Conservation (phyloP, 2,888 invertebrate species). For the Stenichneumon culpator region DNA sequence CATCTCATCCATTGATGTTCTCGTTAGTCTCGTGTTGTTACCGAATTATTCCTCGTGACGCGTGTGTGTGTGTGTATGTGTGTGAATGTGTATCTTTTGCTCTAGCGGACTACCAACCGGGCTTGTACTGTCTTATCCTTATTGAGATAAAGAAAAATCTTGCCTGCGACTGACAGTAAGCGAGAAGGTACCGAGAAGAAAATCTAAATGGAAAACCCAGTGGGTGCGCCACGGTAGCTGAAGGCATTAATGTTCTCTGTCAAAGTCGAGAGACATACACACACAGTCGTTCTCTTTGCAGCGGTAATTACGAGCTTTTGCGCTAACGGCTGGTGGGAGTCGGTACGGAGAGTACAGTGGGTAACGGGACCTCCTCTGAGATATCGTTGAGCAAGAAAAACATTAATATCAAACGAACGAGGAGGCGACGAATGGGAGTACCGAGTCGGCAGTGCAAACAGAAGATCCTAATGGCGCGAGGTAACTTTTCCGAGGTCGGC, state of each 20-base stretch:
- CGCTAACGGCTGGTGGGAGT: conserved; percentile 43
- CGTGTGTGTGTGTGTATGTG: too few relatives aligned
- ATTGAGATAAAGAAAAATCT: conserved; percentile 42
- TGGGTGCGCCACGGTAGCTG: conserved; percentile 12
- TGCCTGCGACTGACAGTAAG: conserved; percentile 39
- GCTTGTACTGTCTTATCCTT: neutral
- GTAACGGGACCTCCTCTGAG: conserved; percentile 62
- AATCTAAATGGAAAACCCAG: conserved; percentile 48
- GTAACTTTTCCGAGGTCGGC: conserved; percentile 77
- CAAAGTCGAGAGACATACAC: conserved; percentile 3
- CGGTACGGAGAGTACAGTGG: conserved; percentile 8
- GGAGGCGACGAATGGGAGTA: conserved; percentile 74
- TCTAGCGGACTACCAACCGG: too few relatives aligned
- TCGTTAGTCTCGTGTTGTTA: conserved; percentile 13
- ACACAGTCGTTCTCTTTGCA: conserved; percentile 75
- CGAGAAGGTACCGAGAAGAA: conserved; percentile 43
- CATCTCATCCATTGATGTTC: conserved; percentile 33
- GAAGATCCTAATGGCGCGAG: conserved; percentile 80
- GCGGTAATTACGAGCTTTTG: conserved; percentile 79
- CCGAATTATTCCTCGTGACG: conserved; percentile 12
- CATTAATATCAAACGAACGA: conserved; percentile 81
- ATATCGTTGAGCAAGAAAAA: conserved; percentile 81
- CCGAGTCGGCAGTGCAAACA: conserved; percentile 80
- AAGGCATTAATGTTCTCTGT: conserved; percentile 38
- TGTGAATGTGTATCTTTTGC: too few relatives aligned